Evolutionary conservation across 2,888 invertebrate genomes (phyloP), one percentile per base, ranked within the genome.

Genomic region (Deilephila porcellus): DNA sequence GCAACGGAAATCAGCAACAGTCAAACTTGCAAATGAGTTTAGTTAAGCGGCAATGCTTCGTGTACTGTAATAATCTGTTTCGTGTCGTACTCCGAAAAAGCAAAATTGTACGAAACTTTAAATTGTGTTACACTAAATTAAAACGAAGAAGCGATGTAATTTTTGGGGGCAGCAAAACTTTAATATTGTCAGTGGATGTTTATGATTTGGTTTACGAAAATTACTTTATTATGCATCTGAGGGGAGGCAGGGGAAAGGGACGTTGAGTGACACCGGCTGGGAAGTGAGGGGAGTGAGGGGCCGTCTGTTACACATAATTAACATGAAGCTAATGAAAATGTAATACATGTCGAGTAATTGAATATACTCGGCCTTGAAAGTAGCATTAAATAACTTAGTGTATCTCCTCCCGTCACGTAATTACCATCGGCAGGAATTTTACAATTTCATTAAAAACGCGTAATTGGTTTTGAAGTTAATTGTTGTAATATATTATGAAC

Each of bases 271-370:
- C 29, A n/a, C 32, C 45, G 75, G 64, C 14, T 45, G 14, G 14
- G 11, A 45, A 11, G 56, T 37, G 59, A 77, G 63, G 73, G 72
- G 75, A 74, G 80, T 64, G 77, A 79, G 73, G 78, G 78, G 74
- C 72, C 77, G 82, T 7, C 34, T n/a, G 0, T 45, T 45, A 25
- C 45, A 80, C 81, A 80, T 87, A 86, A 88, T 88, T 89, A 88
- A 82, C 86, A 85, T 85, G 78, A 79, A 83, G 77, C 83, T 88
- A 86, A 88, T 89, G 88, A 89, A 89, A 88, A 88, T 87, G 88
- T 88, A 88, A 87, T 85, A 85, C 82, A 81, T 81, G 79, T 80
- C 81, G 80, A 79, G 76, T 86, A 85, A 88, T 86, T 87, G 78
- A 86, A 88, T 87, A 84, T 85, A 77, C 79, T 78, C 78, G 74